These are phyloP conservation scores for Rhamnusium bicolor DNA, from an alignment of 2,888 invertebrate genomes.

Conservation along the genomic window DNA sequence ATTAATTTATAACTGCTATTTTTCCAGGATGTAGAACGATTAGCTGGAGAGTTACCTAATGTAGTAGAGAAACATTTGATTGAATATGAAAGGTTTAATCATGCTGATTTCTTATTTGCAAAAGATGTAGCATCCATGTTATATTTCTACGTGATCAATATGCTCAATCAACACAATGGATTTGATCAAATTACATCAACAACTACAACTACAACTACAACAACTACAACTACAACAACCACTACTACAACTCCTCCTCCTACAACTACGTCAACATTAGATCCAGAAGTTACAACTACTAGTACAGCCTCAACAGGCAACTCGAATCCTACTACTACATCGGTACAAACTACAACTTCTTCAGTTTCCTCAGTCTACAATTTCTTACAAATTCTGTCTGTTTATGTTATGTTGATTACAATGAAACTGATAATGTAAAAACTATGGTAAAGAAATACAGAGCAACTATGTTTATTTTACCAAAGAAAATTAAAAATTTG, in stretches of 20 bases:
- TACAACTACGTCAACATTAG: background rate
- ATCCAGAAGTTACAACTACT: background rate
- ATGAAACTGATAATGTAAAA: background rate
- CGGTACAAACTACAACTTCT: background rate
- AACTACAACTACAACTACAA: background rate
- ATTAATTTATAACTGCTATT: conserved; percentile 52
- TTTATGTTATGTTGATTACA: background rate
- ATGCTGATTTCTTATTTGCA: conserved; percentile 53
- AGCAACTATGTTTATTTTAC: too few relatives aligned
- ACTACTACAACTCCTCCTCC: background rate
- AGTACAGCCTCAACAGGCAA: background rate
- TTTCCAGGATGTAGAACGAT: conserved; percentile 72
- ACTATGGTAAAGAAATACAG: background rate
- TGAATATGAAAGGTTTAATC: conserved; percentile 49
- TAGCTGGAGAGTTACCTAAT: conserved; percentile 72
- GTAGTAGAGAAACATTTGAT: conserved; percentile 43
- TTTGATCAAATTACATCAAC: conserved; percentile 1
- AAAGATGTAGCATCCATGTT: conserved; percentile 42
- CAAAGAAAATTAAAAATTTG: background rate
- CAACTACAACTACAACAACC: background rate
- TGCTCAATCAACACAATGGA: conserved; percentile 33
- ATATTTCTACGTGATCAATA: conserved; percentile 33
- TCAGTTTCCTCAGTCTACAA: background rate
- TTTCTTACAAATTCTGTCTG: background rate
- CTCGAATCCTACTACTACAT: background rate